Evolutionary conservation across 2,797 vertebrate species (phyloP).

Genomic region (Peromyscus aztecus): DNA sequence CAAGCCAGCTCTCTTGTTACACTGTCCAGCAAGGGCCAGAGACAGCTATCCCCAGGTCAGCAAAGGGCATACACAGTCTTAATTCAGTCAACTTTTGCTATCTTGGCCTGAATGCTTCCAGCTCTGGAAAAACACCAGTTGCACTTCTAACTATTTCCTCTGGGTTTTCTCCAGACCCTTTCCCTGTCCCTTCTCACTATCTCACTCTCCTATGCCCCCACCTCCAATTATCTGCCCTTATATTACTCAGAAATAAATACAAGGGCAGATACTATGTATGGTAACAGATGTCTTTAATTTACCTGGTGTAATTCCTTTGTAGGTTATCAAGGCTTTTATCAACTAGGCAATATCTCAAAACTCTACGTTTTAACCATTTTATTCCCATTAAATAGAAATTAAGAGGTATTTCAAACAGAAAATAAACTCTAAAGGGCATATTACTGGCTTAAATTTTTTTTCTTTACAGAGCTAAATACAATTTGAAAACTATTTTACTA

Average conservation of each 20-base stretch:
- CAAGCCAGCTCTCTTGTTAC: background rate
- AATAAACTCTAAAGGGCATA: background rate
- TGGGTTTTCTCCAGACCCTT: background rate
- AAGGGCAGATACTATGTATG: background rate
- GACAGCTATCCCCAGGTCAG: background rate
- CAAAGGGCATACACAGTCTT: background rate
- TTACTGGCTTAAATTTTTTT: background rate
- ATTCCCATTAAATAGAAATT: background rate
- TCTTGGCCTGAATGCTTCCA: background rate
- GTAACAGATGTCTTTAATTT: background rate
- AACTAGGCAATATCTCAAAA: background rate
- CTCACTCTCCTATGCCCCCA: background rate
- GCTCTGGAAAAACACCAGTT: background rate
- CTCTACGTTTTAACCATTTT: background rate
- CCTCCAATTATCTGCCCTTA: too few species aligned
- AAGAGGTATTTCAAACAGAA: background rate
- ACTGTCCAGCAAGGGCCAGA: background rate
- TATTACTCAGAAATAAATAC: background rate
- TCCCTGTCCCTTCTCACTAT: background rate
- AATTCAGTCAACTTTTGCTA: background rate
- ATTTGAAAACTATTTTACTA: conserved; percentile 2
- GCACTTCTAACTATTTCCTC: background rate
- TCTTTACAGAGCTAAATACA: background rate
- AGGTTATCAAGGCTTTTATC: background rate
- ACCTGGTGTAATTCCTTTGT: background rate